Conservation (phyloP, 1,140 invertebrate genomes). For the Paralvinella palmiformis region DNA sequence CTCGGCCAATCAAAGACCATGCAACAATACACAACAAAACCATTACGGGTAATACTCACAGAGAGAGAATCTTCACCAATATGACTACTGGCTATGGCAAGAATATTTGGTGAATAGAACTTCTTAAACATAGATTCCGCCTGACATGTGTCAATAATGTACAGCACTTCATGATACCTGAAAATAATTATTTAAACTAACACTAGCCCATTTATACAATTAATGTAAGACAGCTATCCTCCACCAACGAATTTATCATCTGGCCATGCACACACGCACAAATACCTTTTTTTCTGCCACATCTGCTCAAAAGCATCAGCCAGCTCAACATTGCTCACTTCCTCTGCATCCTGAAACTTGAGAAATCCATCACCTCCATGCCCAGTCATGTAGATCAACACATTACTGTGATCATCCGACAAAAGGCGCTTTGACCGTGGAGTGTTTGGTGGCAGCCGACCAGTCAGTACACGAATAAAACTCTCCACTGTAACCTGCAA, state of each 20-base stretch:
- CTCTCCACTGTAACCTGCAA: conserved; percentile 90
- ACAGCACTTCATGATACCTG: conserved; percentile 96
- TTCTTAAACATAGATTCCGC: conserved; percentile 97
- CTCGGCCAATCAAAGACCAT: too few relatives aligned
- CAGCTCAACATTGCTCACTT: conserved; percentile 97
- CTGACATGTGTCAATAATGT: conserved; percentile 99
- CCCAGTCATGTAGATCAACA: conserved; percentile 87
- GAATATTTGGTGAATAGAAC: conserved; percentile 96
- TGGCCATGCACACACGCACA: too few relatives aligned
- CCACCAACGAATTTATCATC: too few relatives aligned
- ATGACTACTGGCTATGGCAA: conserved; percentile 92
- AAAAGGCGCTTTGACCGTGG: conserved; percentile 91
- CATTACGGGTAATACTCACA: conserved; percentile 56
- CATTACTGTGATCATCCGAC: conserved; percentile 95
- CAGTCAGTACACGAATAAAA: conserved; percentile 92
- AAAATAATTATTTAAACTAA: conserved; percentile 31
- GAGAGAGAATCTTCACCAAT: conserved; percentile 97
- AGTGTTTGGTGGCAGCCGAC: conserved; percentile 79
- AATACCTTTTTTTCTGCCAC: conserved; percentile 91
- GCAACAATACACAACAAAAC: too few relatives aligned
- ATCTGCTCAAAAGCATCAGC: conserved; percentile 99
- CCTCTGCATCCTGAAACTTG: conserved; percentile 99
- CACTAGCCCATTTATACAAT: too few relatives aligned
- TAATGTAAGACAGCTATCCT: too few relatives aligned
- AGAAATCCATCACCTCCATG: conserved; percentile 99